phyloP scores from a whole-genome alignment of 1,140 invertebrate genomes.

The Diachasmimorpha longicaudata region DNA sequence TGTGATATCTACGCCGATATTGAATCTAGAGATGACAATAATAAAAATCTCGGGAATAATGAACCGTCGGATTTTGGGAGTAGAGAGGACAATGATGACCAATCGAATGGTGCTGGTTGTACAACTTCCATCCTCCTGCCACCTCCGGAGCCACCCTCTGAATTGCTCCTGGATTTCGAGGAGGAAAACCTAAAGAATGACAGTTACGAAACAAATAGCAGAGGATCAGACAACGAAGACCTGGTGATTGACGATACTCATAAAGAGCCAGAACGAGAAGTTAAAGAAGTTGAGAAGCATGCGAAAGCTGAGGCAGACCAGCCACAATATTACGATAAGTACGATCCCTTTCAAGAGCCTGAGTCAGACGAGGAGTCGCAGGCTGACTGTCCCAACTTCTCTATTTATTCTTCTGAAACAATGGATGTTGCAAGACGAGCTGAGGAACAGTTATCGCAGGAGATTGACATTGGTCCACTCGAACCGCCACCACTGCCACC shows the following conservation, averaged over 20 bases:
- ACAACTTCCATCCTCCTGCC: slow-evolving; percentile 44
- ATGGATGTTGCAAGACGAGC: slow-evolving; percentile 73
- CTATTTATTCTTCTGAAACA: slow-evolving; percentile 80
- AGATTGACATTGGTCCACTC: slow-evolving; percentile 56
- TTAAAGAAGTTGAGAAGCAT: neutral
- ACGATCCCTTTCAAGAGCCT: slow-evolving; percentile 68
- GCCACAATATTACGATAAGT: slow-evolving; percentile 67
- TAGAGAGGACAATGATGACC: slow-evolving; percentile 31
- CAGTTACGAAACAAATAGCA: slow-evolving; percentile 66
- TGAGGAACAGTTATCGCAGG: slow-evolving; percentile 58
- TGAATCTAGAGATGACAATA: slow-evolving; percentile 42
- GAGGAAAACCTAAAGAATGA: slow-evolving; percentile 62
- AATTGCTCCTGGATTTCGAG: slow-evolving; percentile 56
- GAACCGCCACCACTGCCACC: slow-evolving; percentile 39
- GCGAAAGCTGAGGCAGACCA: slow-evolving; percentile 25
- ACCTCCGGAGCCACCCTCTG: slow-evolving; percentile 66
- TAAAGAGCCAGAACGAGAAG: slow-evolving; percentile 46
- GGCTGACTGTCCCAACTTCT: slow-evolving; percentile 82
- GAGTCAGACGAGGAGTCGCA: slow-evolving; percentile 69
- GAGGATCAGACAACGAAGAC: slow-evolving; percentile 61
- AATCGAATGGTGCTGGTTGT: neutral
- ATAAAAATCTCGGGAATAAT: slow-evolving; percentile 28
- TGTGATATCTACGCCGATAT: slow-evolving; percentile 58
- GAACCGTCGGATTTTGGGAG: slow-evolving; percentile 39
- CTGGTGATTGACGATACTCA: slow-evolving; percentile 71